Evolutionary conservation across 2,888 invertebrate species (phyloP), one percentile per base, ranked within the genome.

Genomic region (Meganola albula): DNA sequence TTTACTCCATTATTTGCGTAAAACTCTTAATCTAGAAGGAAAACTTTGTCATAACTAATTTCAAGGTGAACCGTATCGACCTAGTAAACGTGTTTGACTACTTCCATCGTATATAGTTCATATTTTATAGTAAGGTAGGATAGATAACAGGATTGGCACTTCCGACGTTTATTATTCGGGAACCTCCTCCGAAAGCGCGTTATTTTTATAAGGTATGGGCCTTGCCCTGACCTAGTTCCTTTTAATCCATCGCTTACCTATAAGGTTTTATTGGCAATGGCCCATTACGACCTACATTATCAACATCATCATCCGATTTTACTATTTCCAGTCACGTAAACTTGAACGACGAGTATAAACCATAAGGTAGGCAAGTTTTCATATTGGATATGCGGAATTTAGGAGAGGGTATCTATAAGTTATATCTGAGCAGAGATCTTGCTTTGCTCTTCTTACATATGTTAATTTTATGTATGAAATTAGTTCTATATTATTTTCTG

Each of bases 291-390:
- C 82, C 78, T 79, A 82, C 77, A 84, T 85, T 84, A 85, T 85
- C 84, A 85, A 83, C 80, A 82, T 84, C 83, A 83, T 83, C 84
- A 82, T 80, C 82, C 79, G 68, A 83, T 82, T 84, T 84, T 84
- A 84, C 83, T 85, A 83, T 84, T 84, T 83, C 84, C 72, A 84
- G 85, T 83, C 85, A 85, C 83, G 85, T 83, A 84, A 83, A 75
- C 76, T 74, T 68, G 72, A 78, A 79, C 77, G 74, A 72, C 70
- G 74, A 73, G 75, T 76, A 79, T 80, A 77, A 79, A 79, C 71
- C 75, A 74, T 77, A 78, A 71, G 73, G 48, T 60, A 52, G 56
- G 49, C 53, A 48, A 58, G 53, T 58, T 51, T 53, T 51, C 52
- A 50, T 54, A 48, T 48, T 58, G 56, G 61, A 48, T 56, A 56